Percentiles rank a stretch among this genome's conserved stretches.
Conservation (phyloP, 2,113 vertebrate genomes). For the Hepsetus odoe region DNA sequence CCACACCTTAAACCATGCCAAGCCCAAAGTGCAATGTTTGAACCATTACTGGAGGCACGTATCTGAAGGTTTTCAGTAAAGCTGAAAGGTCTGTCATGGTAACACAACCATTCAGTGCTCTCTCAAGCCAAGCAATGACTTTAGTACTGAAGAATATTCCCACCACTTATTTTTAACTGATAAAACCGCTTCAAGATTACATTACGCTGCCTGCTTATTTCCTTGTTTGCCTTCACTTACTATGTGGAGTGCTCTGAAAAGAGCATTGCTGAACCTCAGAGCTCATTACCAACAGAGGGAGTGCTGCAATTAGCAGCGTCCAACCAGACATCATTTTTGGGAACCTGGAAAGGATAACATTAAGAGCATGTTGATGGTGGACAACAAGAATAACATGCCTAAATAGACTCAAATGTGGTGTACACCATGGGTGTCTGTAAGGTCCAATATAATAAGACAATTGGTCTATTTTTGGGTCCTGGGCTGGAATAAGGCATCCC, state of each 20-base stretch:
- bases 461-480: too few species aligned
- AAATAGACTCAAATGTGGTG: neutral
- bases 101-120: too few species aligned
- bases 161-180: too few species aligned
- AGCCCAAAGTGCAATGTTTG: too few species aligned
- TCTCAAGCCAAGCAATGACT: too few species aligned
- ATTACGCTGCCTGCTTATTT: neutral
- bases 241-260: neutral
- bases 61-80: too few species aligned
- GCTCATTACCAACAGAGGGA: conserved; percentile 24
- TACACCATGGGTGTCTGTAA: neutral
- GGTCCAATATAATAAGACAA: too few species aligned
- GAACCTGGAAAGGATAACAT: neutral
- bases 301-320: conserved; percentile 1
- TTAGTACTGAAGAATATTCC: neutral
- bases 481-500: too few species aligned
- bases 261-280: conserved; percentile 1
- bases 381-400: neutral
- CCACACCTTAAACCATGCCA: too few species aligned
- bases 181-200: neutral
- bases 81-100: too few species aligned
- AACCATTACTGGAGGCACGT: too few species aligned
- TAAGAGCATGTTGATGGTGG: too few species aligned
- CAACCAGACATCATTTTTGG: conserved; percentile 5
- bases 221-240: conserved; percentile 17